phyloP scores from a whole-genome alignment of 2,888 invertebrate genomes.

The Cyclophora albipunctata region DNA sequence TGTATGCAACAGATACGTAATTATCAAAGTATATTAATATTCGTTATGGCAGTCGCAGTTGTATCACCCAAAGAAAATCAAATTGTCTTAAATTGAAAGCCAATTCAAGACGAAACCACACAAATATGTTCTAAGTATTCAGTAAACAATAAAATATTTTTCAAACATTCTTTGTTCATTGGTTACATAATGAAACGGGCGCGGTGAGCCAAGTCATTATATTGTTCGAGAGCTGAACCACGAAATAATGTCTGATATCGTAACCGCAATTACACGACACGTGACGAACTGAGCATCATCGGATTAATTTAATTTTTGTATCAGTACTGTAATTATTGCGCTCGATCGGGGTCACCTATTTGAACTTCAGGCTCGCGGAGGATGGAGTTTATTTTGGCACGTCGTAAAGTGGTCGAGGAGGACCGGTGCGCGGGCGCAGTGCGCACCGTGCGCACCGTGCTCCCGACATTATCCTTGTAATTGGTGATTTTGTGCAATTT shows the following conservation, averaged over 20 bases:
- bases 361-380: constrained; percentile 30
- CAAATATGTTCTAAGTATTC: too few species aligned
- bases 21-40: too few species aligned
- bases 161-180: too few species aligned
- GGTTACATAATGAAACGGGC: too few species aligned
- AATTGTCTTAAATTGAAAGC: too few species aligned
- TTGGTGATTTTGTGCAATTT: constrained; percentile 71
- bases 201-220: constrained; percentile 5
- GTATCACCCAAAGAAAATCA: too few species aligned
- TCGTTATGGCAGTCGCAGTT: too few species aligned
- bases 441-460: constrained; percentile 28
- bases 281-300: constrained; percentile 29
- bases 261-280: constrained; percentile 30
- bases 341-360: constrained; percentile 27
- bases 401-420: constrained; percentile 29
- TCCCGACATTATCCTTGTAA: constrained; percentile 64
- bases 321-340: constrained; percentile 33
- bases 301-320: constrained; percentile 37
- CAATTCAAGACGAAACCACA: too few species aligned
- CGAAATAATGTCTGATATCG: constrained; percentile 28
- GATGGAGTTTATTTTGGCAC: constrained; percentile 51
- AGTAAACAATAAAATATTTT: too few species aligned
- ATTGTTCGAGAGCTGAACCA: constrained; percentile 21
- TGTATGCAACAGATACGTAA: too few species aligned
- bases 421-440: constrained; percentile 29